Evolutionary conservation across 2,888 invertebrate species (phyloP), one percentile per base, ranked within the genome.

Genomic region (Unio delphinus): DNA sequence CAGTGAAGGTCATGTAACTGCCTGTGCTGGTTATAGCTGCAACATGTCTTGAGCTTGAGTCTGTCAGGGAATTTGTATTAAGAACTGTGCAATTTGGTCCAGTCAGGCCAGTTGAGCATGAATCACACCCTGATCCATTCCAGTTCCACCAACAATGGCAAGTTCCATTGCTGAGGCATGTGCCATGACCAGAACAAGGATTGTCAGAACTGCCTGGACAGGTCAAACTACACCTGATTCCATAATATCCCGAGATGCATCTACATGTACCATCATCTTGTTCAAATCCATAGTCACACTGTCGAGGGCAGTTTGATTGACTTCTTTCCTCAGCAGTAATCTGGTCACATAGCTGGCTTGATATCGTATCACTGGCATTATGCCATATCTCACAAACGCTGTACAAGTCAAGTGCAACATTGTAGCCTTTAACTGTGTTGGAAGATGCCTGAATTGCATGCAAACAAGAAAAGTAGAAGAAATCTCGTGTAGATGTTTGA

Each of bases 131-230:
- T 11, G 64, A 18, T 34, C 80, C 81, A 58, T 69, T 55, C 84
- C 84, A 84, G 72, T 83, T 82, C 74, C 78, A 80, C 64, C 73
- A 74, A 63, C 84, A 84, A 11, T 63, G 61, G 69, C 84, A 84
- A n/a, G 68, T 69, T 20, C 81, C 83, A 62, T 73, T 63, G 11
- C 64, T 28, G 28, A 63, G 60, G 61, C 84, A 84, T 11, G 60
- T 64, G n/a, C 84, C 84, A 63, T 81, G 82, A 45, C 67, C 66
- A 62, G 69, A 78, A 64, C 84, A 84, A 0, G 83, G 82, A 30
- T 67, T 67, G 45, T 72, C 69, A 1, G 83, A 80, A 26, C 77
- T 77, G 15, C 82, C 84, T 3, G 82, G 84, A 64, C 84, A 84
- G 0, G 73, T 70, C 15, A n/a, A 28, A 6, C 64, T 55, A 69